These are phyloP conservation scores for Halocaridina rubra DNA, from an alignment of 2,888 invertebrate genomes.

Conservation along the genomic window DNA sequence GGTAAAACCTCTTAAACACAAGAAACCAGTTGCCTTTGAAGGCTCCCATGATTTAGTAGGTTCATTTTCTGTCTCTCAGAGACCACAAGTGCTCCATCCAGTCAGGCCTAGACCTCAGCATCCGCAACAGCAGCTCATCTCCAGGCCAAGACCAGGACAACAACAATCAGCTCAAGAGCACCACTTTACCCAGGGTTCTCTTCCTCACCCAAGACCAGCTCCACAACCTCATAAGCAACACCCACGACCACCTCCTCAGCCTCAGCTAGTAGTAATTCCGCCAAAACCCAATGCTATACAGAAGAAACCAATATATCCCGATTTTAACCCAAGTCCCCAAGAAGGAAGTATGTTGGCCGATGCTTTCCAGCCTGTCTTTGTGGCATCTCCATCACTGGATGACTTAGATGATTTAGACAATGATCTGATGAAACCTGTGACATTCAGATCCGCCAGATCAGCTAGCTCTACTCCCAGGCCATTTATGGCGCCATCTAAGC, in stretches of 20 bases:
- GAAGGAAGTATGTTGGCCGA: constrained; percentile 41
- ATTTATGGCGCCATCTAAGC: too few species aligned
- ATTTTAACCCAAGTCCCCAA: constrained; percentile 55
- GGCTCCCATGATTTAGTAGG: neutral
- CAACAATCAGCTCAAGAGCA: neutral
- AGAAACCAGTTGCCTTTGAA: neutral
- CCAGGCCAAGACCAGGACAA: neutral
- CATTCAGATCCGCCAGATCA: neutral
- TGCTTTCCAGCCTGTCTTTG: constrained; percentile 58
- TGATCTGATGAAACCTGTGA: constrained; percentile 51
- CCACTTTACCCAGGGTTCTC: neutral
- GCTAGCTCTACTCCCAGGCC: too few species aligned
- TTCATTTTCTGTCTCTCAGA: neutral
- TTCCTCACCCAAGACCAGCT: neutral
- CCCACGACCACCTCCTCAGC: constrained; percentile 25
- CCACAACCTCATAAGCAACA: constrained; percentile 26
- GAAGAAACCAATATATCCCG: neutral
- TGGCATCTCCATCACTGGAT: constrained; percentile 52
- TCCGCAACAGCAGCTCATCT: neutral
- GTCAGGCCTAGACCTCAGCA: neutral
- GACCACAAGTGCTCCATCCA: neutral
- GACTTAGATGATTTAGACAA: constrained; percentile 36
- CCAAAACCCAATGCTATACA: constrained; percentile 11
- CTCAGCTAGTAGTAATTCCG: constrained; percentile 6
- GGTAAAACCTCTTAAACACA: neutral